Evolutionary conservation across 2,888 invertebrate species (phyloP).

Genomic region (Plutella xylostella): DNA sequence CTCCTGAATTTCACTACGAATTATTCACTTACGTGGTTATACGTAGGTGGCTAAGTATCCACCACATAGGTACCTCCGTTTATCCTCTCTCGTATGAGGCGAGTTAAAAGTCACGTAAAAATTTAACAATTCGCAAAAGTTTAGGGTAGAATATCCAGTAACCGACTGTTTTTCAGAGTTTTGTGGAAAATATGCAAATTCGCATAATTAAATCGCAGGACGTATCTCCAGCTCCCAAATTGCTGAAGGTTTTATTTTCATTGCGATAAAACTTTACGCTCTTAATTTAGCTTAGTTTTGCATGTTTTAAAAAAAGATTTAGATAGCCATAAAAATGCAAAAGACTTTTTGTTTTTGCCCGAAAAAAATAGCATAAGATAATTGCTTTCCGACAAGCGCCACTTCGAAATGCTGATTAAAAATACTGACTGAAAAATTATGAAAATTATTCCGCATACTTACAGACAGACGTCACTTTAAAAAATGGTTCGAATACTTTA

Average conservation of each 20-base stretch:
- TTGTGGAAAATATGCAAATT: conserved; percentile 49
- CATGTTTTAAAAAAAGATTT: conserved; percentile 6
- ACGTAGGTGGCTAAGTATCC: no score
- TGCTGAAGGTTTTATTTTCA: conserved; percentile 30
- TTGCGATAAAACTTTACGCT: conserved; percentile 8
- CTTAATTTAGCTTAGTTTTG: conserved; percentile 8
- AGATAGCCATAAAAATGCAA: conserved; percentile 7
- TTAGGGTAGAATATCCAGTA: conserved; percentile 30
- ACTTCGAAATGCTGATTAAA: not conserved
- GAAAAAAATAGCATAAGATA: conserved; percentile 1
- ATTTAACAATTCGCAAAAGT: conserved; percentile 31
- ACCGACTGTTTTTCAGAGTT: conserved; percentile 26
- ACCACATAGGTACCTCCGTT: no score
- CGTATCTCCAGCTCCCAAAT: conserved; percentile 33
- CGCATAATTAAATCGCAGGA: conserved; percentile 45
- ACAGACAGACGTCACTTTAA: no score
- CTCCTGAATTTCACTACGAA: no score
- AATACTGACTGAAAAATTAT: not conserved
- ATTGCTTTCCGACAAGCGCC: not conserved
- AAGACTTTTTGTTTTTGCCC: conserved; percentile 1
- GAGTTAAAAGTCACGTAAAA: not conserved
- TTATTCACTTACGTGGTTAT: no score
- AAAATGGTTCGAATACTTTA: no score
- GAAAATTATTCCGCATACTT: no score
- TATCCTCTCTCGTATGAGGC: no score